These are phyloP conservation scores for Platyrinchus mystaceus DNA, from an alignment of 2,797 vertebrate species.

Conservation along the genomic window DNA sequence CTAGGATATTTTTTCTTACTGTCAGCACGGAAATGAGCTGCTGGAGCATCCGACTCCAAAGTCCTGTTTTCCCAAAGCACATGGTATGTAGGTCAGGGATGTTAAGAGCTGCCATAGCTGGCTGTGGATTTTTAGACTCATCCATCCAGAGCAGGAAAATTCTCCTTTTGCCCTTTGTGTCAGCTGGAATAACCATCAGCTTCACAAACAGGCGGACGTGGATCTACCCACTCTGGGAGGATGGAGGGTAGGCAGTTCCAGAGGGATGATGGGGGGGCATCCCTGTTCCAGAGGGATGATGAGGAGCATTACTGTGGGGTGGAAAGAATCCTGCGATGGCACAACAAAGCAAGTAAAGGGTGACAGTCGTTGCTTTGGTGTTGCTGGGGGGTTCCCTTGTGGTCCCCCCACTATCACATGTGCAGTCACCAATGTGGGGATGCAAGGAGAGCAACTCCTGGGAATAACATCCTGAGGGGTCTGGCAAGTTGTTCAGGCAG, in stretches of 20 bases:
- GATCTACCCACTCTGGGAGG: not conserved
- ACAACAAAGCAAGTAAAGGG: fast-evolving
- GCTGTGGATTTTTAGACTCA: constrained; percentile 28
- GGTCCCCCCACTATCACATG: fast-evolving
- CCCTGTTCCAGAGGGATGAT: fast-evolving
- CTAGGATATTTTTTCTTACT: not conserved
- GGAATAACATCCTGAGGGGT: fast-evolving
- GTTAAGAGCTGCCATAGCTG: constrained; percentile 23
- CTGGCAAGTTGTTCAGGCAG: not conserved
- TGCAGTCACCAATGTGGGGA: not conserved
- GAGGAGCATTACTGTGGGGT: fast-evolving
- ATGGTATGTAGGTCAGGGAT: constrained; percentile 41
- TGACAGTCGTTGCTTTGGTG: fast-evolving
- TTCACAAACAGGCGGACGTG: not conserved
- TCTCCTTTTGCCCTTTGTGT: constrained; percentile 50
- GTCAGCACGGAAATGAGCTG: not conserved
- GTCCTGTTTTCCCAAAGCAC: constrained; percentile 4
- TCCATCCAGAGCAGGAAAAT: constrained; percentile 21
- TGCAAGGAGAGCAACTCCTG: not conserved
- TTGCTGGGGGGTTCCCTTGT: not conserved
- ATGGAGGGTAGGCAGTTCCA: not conserved
- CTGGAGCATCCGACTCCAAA: not conserved
- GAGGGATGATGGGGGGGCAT: fast-evolving
- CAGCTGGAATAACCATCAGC: constrained; percentile 22
- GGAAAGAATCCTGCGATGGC: fast-evolving